Evolutionary conservation across 2,113 vertebrate species (phyloP).

Genomic region (Xenopus tropicalis): UCB_Xtro_10.0 CM004450.2:27299001-27299500

Average conservation of each 20-base stretch:
- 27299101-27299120: no score
- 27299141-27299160: no score
- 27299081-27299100: no score
- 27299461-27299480: constrained; percentile 28
- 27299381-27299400: constrained; percentile 27
- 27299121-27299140: no score
- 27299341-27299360: constrained; percentile 4
- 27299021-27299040: no score
- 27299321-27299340: neutral
- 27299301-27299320: constrained; percentile 10
- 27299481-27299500: constrained; percentile 11
- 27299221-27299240: neutral
- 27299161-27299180: no score
- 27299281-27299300: constrained; percentile 4
- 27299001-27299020: no score
- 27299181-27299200: no score
- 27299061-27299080: no score
- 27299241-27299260: neutral
- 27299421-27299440: constrained; percentile 35
- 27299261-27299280: neutral
- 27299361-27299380: constrained; percentile 28
- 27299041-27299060: no score
- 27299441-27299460: constrained; percentile 20
- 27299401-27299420: neutral
- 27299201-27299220: neutral